These are phyloP conservation scores for Minunthozetes semirufus DNA, from an alignment of 2,888 invertebrate species.

Conservation along the genomic window DNA sequence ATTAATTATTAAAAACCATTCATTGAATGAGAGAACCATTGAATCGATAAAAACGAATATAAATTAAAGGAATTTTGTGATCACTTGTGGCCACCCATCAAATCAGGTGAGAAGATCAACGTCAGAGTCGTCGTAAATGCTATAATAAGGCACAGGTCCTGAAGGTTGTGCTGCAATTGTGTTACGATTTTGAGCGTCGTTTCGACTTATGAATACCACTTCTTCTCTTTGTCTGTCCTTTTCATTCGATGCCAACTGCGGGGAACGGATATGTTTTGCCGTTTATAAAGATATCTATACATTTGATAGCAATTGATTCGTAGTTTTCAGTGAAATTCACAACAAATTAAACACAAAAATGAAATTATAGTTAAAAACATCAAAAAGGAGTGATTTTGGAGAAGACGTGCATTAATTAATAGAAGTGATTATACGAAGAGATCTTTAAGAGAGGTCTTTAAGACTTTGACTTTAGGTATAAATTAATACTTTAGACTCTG, in stretches of 20 bases:
- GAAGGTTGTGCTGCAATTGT: constrained; percentile 27
- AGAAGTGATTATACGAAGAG: too few relatives aligned
- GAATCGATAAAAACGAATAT: not conserved
- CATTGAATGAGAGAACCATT: not conserved
- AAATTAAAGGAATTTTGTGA: not conserved
- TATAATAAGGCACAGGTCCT: constrained; percentile 16
- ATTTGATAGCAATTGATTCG: constrained; percentile 8
- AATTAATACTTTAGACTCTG: not conserved
- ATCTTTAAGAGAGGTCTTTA: not conserved
- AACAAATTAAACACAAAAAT: not conserved
- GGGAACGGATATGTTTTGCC: constrained; percentile 24
- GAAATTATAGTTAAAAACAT: not conserved
- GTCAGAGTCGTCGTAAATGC: constrained; percentile 31
- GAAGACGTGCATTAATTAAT: not conserved
- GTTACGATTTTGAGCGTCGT: not conserved
- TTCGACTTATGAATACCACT: not conserved
- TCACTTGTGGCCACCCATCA: not conserved
- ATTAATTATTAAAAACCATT: not conserved
- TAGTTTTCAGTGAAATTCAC: constrained; percentile 8
- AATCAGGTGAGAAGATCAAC: constrained; percentile 21
- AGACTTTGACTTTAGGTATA: too few relatives aligned
- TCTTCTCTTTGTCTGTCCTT: constrained; percentile 5
- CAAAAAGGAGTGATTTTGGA: not conserved
- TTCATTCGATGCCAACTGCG: constrained; percentile 26
- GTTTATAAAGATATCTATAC: constrained; percentile 30